These are phyloP conservation scores for Nicator chloris DNA, from an alignment of 2,113 vertebrate genomes.

Conservation along the genomic window DNA sequence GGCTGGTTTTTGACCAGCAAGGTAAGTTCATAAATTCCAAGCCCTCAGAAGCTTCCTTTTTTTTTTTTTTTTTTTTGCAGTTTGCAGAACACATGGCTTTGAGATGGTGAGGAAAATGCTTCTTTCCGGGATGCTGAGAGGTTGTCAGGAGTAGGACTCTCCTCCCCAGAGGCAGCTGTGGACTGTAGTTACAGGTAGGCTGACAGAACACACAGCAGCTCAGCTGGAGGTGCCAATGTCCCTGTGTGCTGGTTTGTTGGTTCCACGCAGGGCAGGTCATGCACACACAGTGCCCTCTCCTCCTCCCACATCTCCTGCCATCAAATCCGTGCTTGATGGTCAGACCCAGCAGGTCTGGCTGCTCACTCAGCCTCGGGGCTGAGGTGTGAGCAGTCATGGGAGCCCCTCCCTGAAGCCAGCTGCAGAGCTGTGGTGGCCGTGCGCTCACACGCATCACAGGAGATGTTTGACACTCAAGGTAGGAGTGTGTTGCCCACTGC, in stretches of 20 bases:
- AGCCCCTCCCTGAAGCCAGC: neutral
- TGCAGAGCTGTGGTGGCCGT: neutral
- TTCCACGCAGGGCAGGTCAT: neutral
- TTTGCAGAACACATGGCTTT: neutral
- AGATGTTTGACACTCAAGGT: conserved; percentile 39
- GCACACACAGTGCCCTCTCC: neutral
- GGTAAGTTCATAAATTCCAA: neutral
- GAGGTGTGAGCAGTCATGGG: neutral
- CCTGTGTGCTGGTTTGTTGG: neutral
- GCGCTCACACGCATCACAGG: neutral
- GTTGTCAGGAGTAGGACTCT: fast-evolving
- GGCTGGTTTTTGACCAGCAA: neutral
- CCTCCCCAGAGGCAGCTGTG: fast-evolving
- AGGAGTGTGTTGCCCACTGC: conserved; percentile 59
- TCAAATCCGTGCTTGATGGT: neutral
- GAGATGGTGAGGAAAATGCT: neutral
- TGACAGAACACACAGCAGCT: neutral
- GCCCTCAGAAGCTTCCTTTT: neutral
- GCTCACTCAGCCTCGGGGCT: neutral
- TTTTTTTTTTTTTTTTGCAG: neutral
- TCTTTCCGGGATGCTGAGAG: neutral
- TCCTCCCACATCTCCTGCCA: neutral
- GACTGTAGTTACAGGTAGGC: neutral
- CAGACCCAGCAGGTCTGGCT: neutral
- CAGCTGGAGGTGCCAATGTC: neutral